Percentiles rank a stretch among this genome's conserved stretches.
These are phyloP conservation scores for Lithophane semibrunnea DNA, from an alignment of 2,888 invertebrate species.

Conservation along the genomic window DNA sequence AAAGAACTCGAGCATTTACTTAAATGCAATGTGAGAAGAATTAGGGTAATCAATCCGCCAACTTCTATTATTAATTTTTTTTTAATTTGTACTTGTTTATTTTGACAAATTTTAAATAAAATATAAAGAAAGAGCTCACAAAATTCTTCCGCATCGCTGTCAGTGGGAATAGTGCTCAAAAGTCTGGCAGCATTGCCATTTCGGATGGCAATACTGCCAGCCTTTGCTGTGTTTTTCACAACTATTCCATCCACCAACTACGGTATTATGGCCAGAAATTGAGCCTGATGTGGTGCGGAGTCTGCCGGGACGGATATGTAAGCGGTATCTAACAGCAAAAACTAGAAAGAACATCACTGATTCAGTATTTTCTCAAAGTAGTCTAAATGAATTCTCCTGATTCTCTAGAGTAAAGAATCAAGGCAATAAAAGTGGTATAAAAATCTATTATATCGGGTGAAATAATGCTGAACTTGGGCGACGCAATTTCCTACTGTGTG, in stretches of 20 bases:
- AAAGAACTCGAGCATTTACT: neutral
- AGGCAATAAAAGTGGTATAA: neutral
- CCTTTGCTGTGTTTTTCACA: too few species aligned
- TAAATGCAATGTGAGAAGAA: neutral
- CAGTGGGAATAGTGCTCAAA: too few species aligned
- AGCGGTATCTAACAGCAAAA: neutral
- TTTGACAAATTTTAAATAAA: too few species aligned
- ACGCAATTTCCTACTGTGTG: conserved; percentile 3
- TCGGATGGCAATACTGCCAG: too few species aligned
- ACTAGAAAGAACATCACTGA: neutral
- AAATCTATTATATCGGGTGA: neutral
- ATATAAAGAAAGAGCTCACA: too few species aligned
- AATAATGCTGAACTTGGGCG: neutral
- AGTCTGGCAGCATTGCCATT: too few species aligned
- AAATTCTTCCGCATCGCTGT: too few species aligned
- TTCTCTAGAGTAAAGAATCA: neutral
- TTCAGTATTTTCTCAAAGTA: neutral
- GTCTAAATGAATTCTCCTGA: neutral
- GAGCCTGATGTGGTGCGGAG: neutral
- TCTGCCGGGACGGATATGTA: neutral
- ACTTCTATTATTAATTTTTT: too few species aligned
- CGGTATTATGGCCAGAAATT: neutral
- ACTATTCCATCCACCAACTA: neutral
- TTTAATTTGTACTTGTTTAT: too few species aligned
- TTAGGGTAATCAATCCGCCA: neutral